phyloP scores from a whole-genome alignment of 2,888 invertebrate species.

The Leptarthrus brevirostris region DNA sequence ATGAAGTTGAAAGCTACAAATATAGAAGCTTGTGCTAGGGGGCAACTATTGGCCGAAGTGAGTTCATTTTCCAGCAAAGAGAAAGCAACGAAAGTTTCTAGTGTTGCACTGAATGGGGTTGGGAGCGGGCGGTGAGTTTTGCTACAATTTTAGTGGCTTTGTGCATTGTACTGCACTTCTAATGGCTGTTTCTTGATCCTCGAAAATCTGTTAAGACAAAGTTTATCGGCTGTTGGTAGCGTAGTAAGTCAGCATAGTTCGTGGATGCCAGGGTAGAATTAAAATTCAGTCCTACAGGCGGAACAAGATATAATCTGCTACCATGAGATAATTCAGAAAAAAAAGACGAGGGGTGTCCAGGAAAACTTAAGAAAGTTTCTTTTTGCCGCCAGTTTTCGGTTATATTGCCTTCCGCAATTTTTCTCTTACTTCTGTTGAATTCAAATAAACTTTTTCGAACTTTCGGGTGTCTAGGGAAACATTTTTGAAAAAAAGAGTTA shows the following conservation, averaged over 20 bases:
- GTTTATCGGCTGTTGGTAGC: slow-evolving; percentile 34
- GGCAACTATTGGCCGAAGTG: slow-evolving; percentile 37
- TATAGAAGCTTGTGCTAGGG: too few species aligned
- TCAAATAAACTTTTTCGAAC: not conserved
- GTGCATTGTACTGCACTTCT: slow-evolving; percentile 39
- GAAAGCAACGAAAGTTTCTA: slow-evolving; percentile 38
- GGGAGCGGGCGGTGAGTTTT: not conserved
- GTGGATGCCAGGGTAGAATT: not conserved
- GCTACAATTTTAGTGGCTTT: slow-evolving; percentile 27
- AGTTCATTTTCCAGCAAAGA: slow-evolving; percentile 35
- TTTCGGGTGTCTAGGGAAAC: too few species aligned
- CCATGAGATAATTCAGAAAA: slow-evolving; percentile 2
- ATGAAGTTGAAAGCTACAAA: slow-evolving; percentile 38
- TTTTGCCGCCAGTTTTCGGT: not conserved
- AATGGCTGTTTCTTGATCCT: slow-evolving; percentile 34
- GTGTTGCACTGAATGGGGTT: too few species aligned
- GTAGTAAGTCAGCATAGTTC: not conserved
- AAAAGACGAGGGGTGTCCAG: not conserved
- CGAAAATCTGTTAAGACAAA: slow-evolving; percentile 32
- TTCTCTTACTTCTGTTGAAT: not conserved
- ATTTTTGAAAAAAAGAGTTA: too few species aligned
- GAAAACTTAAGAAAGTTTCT: not conserved
- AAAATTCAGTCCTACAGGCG: slow-evolving; percentile 31
- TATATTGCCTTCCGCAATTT: not conserved
- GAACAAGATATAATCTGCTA: slow-evolving; percentile 19